phyloP scores from a whole-genome alignment of 2,113 vertebrate species.

The Monopterus albus region DNA sequence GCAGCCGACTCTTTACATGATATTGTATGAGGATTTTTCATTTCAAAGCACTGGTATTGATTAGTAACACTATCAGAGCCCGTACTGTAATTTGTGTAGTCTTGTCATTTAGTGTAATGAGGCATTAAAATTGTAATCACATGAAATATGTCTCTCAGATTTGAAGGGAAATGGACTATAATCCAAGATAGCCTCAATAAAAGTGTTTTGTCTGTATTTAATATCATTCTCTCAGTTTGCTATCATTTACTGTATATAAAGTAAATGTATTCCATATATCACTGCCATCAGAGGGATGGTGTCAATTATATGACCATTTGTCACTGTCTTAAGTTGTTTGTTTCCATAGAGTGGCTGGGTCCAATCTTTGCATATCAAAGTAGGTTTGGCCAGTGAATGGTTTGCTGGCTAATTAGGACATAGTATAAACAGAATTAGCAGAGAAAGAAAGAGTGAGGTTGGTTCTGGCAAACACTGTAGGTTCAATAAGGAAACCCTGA shows the following conservation, averaged over 20 bases:
- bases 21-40: background rate
- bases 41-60: constrained; percentile 29
- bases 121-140: constrained; percentile 13
- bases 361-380: constrained; percentile 14
- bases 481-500: background rate
- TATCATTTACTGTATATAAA: constrained; percentile 15
- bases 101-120: constrained; percentile 7
- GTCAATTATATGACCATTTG: background rate
- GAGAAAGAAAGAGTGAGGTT: background rate
- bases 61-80: constrained; percentile 20
- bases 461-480: background rate
- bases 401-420: constrained; percentile 56
- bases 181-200: background rate
- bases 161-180: constrained; percentile 2
- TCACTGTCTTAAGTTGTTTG: background rate
- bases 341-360: background rate
- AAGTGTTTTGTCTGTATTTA: background rate
- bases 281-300: background rate
- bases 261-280: background rate
- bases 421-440: constrained; percentile 57
- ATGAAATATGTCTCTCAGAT: constrained; percentile 2
- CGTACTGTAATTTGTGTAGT: no score
- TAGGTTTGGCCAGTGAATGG: constrained; percentile 43
- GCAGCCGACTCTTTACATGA: background rate
- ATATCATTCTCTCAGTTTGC: background rate